Evolutionary conservation across 2,888 invertebrate genomes (phyloP).

Genomic region (Orthonevra nobilis): DNA sequence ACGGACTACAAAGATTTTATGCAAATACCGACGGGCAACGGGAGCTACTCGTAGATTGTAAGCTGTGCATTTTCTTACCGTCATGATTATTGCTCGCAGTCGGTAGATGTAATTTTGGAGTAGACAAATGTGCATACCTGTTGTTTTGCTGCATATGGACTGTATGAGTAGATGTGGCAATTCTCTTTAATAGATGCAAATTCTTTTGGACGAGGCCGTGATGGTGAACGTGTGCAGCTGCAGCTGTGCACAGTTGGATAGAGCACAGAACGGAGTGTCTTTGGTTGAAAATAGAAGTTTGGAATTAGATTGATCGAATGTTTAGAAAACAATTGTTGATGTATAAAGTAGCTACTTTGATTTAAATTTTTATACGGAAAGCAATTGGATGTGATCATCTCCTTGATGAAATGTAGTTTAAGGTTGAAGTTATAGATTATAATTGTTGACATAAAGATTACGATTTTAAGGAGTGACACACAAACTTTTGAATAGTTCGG

Average conservation of each 20-base stretch:
- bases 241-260: constrained; percentile 53
- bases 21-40: constrained; percentile 35
- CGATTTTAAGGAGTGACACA: too few species aligned
- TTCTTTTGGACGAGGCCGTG: constrained; percentile 36
- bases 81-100: constrained; percentile 16
- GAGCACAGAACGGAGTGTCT: neutral
- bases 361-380: too few species aligned
- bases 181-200: constrained; percentile 46
- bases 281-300: neutral
- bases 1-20: constrained; percentile 56
- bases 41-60: constrained; percentile 6
- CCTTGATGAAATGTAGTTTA: too few species aligned
- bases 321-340: too few species aligned
- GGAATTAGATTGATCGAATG: too few species aligned
- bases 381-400: too few species aligned
- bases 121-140: constrained; percentile 23
- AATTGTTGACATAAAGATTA: too few species aligned
- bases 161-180: constrained; percentile 18
- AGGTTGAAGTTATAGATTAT: too few species aligned
- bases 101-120: constrained; percentile 14
- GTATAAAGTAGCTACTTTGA: too few species aligned
- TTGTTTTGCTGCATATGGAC: neutral
- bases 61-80: neutral
- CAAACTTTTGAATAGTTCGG: too few species aligned
- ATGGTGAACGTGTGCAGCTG: constrained; percentile 1